Base-by-base conservation (phyloP, 2,113 vertebrate species). In the Clarias batrachus region DNA sequence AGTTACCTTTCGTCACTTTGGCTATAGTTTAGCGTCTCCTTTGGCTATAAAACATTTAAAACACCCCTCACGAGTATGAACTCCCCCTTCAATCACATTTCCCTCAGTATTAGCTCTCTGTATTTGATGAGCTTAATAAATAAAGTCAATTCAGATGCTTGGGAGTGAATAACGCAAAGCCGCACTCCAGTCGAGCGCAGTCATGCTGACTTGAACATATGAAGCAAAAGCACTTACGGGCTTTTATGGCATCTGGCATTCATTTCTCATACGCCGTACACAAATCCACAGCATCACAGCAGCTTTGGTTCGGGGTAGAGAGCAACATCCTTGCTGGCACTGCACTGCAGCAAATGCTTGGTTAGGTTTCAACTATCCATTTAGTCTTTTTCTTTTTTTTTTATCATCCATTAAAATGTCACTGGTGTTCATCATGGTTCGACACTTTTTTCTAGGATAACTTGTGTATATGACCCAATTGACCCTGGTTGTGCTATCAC, bases 341-440 rank as follows among this genome's bases (percentile, higher is more conserved):
- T 70, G 79, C 33, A 80, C 16, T 60, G 25, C 77, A 82, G 74
- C 68, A 74, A 77, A 81, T 57, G 77, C 78, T 81, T 57, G 48
- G 25, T 82, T 52, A 76, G 82, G 82, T 59, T 77, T 27, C 57
- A 33, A 56, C 19, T 41, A 19, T 77, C 54, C 33, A 60, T 57
- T 85, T 57, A 16, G 48, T 23, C 21, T 48, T 11, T 74, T 1
- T 27, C 3, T 27, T 8, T 14, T 27, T 66, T 27, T 30, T 25
- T 74, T 48, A 62, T 56, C 14, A 25, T 88, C 77, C 78, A 70
- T 86, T 10, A 57, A 82, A 85, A 87, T 89, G 85, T 89, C 82
- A 84, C 30, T 19, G 12, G 17, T 85, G 88, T 82, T 62, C 27
- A 54, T 73, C 6, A 66, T 60, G 68, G 83, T 76, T 89, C 79